Evolutionary conservation across 2,888 invertebrate genomes (phyloP).

Genomic region (Temnothorax rugatulus): DNA sequence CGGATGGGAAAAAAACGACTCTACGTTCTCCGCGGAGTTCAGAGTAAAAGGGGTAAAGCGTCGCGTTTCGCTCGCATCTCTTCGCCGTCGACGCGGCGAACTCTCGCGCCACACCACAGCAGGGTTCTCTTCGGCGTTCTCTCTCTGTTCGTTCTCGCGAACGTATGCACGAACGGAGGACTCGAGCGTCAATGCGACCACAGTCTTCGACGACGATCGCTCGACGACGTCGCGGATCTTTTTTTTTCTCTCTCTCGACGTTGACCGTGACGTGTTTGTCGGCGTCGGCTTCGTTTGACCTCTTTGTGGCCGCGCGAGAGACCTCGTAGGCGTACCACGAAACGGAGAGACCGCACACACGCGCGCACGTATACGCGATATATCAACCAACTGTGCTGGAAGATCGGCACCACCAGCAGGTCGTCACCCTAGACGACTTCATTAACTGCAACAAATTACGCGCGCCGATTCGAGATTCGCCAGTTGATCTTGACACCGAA

Average conservation of each 20-base stretch:
- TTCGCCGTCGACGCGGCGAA: not conserved
- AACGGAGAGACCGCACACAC: conserved; percentile 5
- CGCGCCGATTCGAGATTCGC: conserved; percentile 8
- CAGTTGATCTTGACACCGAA: conserved; percentile 7
- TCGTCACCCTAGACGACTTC: conserved; percentile 34
- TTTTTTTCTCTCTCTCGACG: not conserved
- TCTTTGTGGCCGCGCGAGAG: not conserved
- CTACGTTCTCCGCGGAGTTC: conserved; percentile 5
- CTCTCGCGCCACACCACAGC: not conserved
- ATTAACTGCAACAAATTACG: conserved; percentile 2
- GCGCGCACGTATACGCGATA: conserved; percentile 3
- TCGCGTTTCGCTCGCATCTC: conserved; percentile 33
- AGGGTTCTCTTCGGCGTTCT: not conserved
- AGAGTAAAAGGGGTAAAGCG: not conserved
- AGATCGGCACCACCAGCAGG: conserved; percentile 27
- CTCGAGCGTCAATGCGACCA: conserved; percentile 36
- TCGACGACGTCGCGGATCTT: conserved; percentile 11
- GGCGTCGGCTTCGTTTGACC: conserved; percentile 36
- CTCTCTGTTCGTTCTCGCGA: not conserved
- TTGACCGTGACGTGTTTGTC: conserved; percentile 33
- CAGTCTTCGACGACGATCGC: conserved; percentile 9
- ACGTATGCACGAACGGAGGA: conserved; percentile 23
- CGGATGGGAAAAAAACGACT: not conserved
- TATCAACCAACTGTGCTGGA: conserved; percentile 27
- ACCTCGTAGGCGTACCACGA: conserved; percentile 40